Percentiles rank a stretch among this genome's conserved stretches.
Evolutionary conservation across 2,113 vertebrate genomes (phyloP).

Genomic region (Tetraodon nigroviridis): DNA sequence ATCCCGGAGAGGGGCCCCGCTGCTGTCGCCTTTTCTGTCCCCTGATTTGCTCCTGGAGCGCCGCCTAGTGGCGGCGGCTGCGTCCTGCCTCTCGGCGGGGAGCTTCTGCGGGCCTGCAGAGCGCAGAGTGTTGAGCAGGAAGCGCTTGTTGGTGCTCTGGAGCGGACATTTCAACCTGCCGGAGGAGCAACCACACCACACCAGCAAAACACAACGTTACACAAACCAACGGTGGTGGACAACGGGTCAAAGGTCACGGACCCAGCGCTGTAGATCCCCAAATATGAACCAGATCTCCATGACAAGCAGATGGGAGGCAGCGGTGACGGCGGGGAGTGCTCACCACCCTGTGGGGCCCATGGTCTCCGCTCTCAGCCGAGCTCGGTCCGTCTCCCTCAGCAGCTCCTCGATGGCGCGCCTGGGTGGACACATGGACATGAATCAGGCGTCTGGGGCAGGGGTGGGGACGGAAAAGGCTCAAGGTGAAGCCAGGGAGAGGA

Average conservation of each 20-base stretch:
- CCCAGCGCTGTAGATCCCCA: too few relatives aligned
- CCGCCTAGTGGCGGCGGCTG: slow-evolving; percentile 28
- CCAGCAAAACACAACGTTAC: neutral
- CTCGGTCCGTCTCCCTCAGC: slow-evolving; percentile 89
- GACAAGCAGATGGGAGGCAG: slow-evolving; percentile 3
- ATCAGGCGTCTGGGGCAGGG: slow-evolving; percentile 1
- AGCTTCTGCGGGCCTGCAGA: slow-evolving; percentile 75
- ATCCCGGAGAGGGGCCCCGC: slow-evolving; percentile 49
- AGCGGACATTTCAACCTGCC: slow-evolving; percentile 95
- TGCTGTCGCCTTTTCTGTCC: slow-evolving; percentile 35
- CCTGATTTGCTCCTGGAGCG: slow-evolving; percentile 31
- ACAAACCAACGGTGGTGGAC: too few relatives aligned
- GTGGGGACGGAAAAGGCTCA: slow-evolving; percentile 2
- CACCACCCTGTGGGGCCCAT: slow-evolving; percentile 98
- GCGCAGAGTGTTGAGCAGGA: slow-evolving; percentile 94
- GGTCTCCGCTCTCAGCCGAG: slow-evolving; percentile 89
- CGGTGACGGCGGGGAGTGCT: slow-evolving; percentile 44
- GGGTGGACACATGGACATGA: slow-evolving; percentile 21
- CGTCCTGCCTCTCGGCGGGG: slow-evolving; percentile 60
- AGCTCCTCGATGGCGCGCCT: slow-evolving; percentile 95
- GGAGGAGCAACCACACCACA: slow-evolving; percentile 17
- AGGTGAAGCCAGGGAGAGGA: slow-evolving; percentile 20
- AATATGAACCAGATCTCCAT: neutral
- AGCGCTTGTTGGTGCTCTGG: slow-evolving; percentile 89
- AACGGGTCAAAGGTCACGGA: too few relatives aligned